Conservation (phyloP, 2,888 invertebrate genomes). For the Tetranychus piercei region DNA sequence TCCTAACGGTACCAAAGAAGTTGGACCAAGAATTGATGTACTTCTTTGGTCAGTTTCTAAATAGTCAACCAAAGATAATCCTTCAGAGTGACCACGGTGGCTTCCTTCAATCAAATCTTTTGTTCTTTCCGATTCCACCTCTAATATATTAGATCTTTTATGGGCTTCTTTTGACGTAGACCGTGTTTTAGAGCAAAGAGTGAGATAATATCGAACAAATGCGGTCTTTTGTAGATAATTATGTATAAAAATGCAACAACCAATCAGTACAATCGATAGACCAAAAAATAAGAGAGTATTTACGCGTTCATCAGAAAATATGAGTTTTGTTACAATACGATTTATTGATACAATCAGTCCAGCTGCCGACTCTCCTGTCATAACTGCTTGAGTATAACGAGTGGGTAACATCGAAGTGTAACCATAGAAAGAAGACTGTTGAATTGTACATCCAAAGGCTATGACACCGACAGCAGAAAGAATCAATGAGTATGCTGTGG, state of each 20-base stretch:
- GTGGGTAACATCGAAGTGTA: conserved; percentile 78
- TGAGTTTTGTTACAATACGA: conserved; percentile 60
- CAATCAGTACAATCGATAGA: conserved; percentile 54
- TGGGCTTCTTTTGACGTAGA: background rate
- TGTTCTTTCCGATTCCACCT: background rate
- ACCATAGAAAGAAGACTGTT: conserved; percentile 83
- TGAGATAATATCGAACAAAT: conserved; percentile 63
- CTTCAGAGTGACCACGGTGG: background rate
- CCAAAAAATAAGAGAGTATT: conserved; percentile 74
- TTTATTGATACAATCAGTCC: conserved; percentile 70
- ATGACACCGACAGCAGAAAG: conserved; percentile 64
- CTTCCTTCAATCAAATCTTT: background rate
- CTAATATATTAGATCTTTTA: background rate
- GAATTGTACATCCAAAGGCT: conserved; percentile 73
- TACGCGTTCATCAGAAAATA: conserved; percentile 50
- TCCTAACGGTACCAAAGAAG: background rate
- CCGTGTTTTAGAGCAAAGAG: conserved; percentile 37
- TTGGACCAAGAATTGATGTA: background rate
- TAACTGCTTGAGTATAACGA: conserved; percentile 75
- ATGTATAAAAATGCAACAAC: conserved; percentile 57
- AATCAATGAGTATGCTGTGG: conserved; percentile 63
- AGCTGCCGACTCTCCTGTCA: conserved; percentile 80
- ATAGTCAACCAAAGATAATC: conserved; percentile 1
- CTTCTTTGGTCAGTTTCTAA: background rate
- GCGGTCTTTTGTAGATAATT: conserved; percentile 52